These are phyloP conservation scores for Drosophila varians DNA, from an alignment of 1,140 invertebrate species.

Conservation along the genomic window DNA sequence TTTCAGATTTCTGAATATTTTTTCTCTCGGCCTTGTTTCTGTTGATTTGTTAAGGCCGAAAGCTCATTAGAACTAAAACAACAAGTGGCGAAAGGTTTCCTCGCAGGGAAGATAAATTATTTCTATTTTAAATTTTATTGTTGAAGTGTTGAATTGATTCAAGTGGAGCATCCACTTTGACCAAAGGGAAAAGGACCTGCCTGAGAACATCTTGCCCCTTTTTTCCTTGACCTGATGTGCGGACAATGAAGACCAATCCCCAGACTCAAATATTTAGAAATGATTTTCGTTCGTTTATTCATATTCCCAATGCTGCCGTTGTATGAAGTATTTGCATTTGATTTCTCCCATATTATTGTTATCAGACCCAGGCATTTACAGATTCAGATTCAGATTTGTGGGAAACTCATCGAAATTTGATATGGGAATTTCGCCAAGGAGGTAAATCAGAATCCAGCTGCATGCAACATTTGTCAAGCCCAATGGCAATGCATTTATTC, in stretches of 20 bases:
- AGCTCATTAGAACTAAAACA: constrained; percentile 41
- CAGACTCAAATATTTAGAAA: constrained; percentile 17
- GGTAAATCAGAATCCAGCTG: constrained; percentile 4
- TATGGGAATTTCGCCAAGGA: background rate
- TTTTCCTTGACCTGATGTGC: background rate
- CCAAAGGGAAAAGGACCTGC: constrained; percentile 5
- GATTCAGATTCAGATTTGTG: constrained; percentile 29
- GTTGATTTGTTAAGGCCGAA: constrained; percentile 44
- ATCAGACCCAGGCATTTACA: background rate
- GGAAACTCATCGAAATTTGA: constrained; percentile 23
- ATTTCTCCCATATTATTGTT: constrained; percentile 23
- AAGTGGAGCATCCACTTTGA: background rate
- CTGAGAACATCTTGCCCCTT: background rate
- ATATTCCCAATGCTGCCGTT: background rate
- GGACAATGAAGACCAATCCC: background rate
- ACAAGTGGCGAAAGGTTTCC: constrained; percentile 4
- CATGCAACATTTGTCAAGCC: constrained; percentile 31
- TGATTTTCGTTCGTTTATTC: background rate
- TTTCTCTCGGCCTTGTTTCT: constrained; percentile 4
- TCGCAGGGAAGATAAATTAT: background rate
- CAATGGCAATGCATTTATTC: constrained; percentile 33
- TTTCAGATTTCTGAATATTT: constrained; percentile 6
- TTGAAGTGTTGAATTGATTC: constrained; percentile 34
- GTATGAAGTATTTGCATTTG: constrained; percentile 35
- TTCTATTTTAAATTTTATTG: constrained; percentile 22